These are phyloP conservation scores for Diaprepes abbreviatus DNA, from an alignment of 2,888 invertebrate species.

Conservation along the genomic window DNA sequence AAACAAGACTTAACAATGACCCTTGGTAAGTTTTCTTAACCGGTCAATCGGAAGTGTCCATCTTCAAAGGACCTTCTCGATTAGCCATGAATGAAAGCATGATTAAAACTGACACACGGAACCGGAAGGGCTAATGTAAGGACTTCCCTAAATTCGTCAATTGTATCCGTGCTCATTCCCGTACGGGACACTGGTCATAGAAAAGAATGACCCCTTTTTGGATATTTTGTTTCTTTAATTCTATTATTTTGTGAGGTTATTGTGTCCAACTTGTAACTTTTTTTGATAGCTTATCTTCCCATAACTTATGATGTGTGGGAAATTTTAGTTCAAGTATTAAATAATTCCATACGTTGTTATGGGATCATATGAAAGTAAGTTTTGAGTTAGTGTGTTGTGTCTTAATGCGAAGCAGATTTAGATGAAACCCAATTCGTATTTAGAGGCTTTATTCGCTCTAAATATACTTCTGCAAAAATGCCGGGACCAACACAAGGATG, in stretches of 20 bases:
- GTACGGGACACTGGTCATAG: constrained; percentile 44
- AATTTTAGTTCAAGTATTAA: too few species aligned
- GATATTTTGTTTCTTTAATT: constrained; percentile 40
- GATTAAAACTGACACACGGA: constrained; percentile 47
- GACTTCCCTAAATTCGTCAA: constrained; percentile 41
- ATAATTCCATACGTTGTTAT: too few species aligned
- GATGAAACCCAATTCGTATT: too few species aligned
- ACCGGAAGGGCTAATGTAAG: constrained; percentile 36
- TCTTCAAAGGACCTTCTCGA: constrained; percentile 16
- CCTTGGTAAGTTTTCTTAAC: not conserved
- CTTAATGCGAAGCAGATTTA: too few species aligned
- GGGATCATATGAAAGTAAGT: too few species aligned
- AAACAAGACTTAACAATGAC: not conserved
- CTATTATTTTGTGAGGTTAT: constrained; percentile 35
- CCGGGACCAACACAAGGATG: too few species aligned
- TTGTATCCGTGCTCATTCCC: constrained; percentile 19
- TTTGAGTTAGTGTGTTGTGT: too few species aligned
- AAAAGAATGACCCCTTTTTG: constrained; percentile 36
- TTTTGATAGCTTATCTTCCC: constrained; percentile 9
- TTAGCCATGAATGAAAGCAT: constrained; percentile 40
- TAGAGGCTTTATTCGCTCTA: too few species aligned
- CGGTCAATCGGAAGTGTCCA: constrained; percentile 40
- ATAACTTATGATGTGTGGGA: not conserved
- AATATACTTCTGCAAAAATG: too few species aligned
- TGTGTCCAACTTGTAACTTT: constrained; percentile 28